phyloP scores from a whole-genome alignment of 2,797 vertebrate genomes.

The Sebastes oblongus region DNA sequence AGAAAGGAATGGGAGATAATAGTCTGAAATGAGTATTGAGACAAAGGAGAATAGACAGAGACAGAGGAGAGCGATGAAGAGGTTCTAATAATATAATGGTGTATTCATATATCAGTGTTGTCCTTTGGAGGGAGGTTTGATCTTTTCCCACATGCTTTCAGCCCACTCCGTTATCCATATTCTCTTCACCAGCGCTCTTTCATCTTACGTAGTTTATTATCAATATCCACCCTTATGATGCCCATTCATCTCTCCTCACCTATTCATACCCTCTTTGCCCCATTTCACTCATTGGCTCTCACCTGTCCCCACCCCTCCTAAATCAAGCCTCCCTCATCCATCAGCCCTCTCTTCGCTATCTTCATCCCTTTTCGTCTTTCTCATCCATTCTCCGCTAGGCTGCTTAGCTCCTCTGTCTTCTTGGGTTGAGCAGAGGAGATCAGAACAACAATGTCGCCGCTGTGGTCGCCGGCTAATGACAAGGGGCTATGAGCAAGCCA shows the following conservation, averaged over 20 bases:
- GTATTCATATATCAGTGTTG: constrained; percentile 64
- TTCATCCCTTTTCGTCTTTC: constrained; percentile 17
- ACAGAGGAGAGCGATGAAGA: constrained; percentile 53
- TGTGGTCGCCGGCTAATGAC: constrained; percentile 34
- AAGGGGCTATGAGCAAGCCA: constrained; percentile 29
- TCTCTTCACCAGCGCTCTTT: constrained; percentile 43
- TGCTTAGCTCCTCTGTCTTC: constrained; percentile 10
- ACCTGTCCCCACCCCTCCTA: constrained; percentile 55
- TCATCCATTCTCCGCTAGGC: constrained; percentile 25
- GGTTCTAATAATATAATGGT: constrained; percentile 61
- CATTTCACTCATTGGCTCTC: constrained; percentile 53
- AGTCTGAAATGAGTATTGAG: constrained; percentile 47
- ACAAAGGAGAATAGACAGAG: constrained; percentile 50
- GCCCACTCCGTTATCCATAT: constrained; percentile 44
- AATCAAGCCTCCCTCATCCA: constrained; percentile 55
- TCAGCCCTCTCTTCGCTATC: constrained; percentile 39
- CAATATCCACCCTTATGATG: constrained; percentile 43
- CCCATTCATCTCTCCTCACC: constrained; percentile 62
- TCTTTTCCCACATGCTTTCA: constrained; percentile 45
- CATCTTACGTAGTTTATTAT: constrained; percentile 53
- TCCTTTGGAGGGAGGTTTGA: constrained; percentile 51
- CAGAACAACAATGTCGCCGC: constrained; percentile 1
- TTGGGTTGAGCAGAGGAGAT: constrained; percentile 18
- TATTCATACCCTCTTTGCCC: constrained; percentile 52
- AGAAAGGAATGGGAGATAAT: constrained; percentile 34